Evolutionary conservation across 92 coral and sea anemone genomes (phyloP).

Genomic region (Zoanthus gigantus): DNA sequence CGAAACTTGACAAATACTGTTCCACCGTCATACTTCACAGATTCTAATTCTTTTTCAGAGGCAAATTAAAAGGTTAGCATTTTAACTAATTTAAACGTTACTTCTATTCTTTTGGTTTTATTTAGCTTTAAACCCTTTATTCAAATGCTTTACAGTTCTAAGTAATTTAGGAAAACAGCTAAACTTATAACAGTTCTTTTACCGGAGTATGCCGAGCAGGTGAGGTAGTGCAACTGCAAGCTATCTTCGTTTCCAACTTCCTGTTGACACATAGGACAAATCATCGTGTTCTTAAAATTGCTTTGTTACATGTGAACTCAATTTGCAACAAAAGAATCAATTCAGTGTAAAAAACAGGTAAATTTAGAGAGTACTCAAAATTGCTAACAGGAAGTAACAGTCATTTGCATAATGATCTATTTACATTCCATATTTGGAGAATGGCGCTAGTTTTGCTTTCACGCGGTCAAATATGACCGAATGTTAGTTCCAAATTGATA

Average conservation of each 20-base stretch:
- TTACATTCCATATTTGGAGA: slow-evolving; percentile 40
- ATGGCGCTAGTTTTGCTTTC: slow-evolving; percentile 26
- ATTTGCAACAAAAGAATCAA: background rate
- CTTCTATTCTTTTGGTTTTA: background rate
- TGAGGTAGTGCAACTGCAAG: slow-evolving; percentile 84
- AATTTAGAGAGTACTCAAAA: background rate
- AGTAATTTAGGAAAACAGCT: background rate
- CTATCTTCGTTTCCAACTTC: slow-evolving; percentile 67
- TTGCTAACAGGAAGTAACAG: slow-evolving; percentile 21
- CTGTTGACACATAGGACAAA: slow-evolving; percentile 89
- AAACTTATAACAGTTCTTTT: background rate
- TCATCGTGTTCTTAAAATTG: slow-evolving; percentile 60
- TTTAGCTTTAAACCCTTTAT: background rate
- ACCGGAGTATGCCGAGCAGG: slow-evolving; percentile 77
- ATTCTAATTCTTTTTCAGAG: slow-evolving; percentile 21
- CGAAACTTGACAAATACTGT: slow-evolving; percentile 79
- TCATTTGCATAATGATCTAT: slow-evolving; percentile 25
- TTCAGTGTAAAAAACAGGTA: background rate
- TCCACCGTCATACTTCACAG: background rate
- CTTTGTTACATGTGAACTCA: background rate
- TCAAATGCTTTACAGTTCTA: background rate
- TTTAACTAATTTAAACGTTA: background rate
- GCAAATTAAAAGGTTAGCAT: background rate
- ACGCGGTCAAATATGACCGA: slow-evolving; percentile 21
- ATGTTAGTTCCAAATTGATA: background rate